Conservation (phyloP, 2,113 vertebrate species). For the Lethenteron camtschaticum region DNA sequence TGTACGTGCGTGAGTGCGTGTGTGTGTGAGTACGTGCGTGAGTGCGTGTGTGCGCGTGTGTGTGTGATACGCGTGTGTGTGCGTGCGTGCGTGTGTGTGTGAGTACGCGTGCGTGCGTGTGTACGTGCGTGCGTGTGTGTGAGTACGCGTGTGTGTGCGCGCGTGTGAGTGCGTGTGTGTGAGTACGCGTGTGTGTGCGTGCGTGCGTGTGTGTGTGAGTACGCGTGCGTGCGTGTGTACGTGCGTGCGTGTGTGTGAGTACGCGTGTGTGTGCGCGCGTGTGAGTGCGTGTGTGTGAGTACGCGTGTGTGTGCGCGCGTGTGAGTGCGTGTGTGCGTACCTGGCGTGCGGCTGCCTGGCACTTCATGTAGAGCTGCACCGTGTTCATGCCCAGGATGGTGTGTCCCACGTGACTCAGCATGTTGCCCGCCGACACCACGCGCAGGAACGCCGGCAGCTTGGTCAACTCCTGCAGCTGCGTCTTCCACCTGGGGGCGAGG, state of each 20-base stretch:
- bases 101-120: background rate
- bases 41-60: no score
- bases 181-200: no score
- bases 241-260: no score
- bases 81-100: background rate
- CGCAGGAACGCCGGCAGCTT: conserved; percentile 86
- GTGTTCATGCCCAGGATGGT: conserved; percentile 98
- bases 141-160: no score
- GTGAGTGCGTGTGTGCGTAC: no score
- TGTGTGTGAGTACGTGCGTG: no score
- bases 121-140: no score
- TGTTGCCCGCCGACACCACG: conserved; percentile 86
- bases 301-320: background rate
- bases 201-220: no score
- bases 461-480: conserved; percentile 76
- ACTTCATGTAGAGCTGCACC: conserved; percentile 96
- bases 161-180: no score
- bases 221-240: no score
- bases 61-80: no score
- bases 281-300: background rate
- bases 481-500: conserved; percentile 81
- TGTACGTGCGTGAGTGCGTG: no score
- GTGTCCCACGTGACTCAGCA: conserved; percentile 84
- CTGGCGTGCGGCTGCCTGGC: conserved; percentile 83
- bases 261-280: background rate